Conservation (phyloP, 2,113 vertebrate species). For the Sinocyclocheilus anshuiensis region DNA sequence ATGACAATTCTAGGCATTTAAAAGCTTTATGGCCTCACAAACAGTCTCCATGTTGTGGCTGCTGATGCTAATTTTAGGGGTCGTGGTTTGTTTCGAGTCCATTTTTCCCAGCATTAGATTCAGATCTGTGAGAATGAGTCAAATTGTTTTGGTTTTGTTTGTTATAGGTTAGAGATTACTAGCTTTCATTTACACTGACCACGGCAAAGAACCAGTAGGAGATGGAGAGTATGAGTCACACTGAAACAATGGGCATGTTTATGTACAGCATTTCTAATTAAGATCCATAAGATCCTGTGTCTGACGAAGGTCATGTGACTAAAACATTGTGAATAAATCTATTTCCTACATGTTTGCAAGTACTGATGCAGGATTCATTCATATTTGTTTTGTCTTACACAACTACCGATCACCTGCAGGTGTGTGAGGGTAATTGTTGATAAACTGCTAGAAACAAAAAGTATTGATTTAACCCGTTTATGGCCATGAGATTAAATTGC, state of each 20-base stretch:
- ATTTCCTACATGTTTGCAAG: neutral
- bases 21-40: constrained; percentile 40
- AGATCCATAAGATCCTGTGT: too few relatives aligned
- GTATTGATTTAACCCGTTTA: neutral
- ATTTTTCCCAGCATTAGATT: constrained; percentile 39
- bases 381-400: neutral
- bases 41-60: constrained; percentile 44
- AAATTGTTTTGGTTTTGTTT: constrained; percentile 37
- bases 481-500: neutral
- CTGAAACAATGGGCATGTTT: neutral
- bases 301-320: neutral
- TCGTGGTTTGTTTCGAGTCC: constrained; percentile 33
- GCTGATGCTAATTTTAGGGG: constrained; percentile 34
- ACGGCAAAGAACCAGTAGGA: neutral
- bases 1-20: constrained; percentile 42
- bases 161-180: neutral
- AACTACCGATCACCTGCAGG: too few relatives aligned
- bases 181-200: constrained; percentile 26
- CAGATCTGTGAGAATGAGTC: constrained; percentile 33
- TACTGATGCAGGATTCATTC: neutral
- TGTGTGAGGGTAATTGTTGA: too few relatives aligned
- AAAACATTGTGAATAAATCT: neutral
- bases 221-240: neutral
- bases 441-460: neutral
- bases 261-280: constrained; percentile 1